Evolutionary conservation across 1,140 invertebrate genomes (phyloP).

Genomic region (Neoseiulus cucumeris): DNA sequence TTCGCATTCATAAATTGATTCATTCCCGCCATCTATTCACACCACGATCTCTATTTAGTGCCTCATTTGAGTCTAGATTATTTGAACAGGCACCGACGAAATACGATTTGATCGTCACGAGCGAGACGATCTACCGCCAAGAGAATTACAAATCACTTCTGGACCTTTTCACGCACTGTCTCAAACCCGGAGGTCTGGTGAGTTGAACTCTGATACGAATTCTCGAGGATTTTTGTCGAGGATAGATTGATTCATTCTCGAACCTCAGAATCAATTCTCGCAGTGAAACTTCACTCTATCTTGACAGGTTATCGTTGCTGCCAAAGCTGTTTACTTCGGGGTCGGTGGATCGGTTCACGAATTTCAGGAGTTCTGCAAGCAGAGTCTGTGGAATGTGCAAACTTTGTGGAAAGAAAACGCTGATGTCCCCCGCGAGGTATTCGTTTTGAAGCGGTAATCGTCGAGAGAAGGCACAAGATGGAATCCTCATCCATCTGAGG

Average conservation of each 20-base stretch:
- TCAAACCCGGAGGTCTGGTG: not conserved
- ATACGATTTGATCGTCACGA: not conserved
- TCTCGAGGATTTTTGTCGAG: no score
- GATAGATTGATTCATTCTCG: no score
- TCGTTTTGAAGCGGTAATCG: not conserved
- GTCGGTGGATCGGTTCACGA: not conserved
- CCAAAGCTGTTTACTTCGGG: not conserved
- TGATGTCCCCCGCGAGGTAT: not conserved
- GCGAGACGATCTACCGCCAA: conserved; percentile 1
- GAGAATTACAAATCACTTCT: not conserved
- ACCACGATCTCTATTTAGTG: no score
- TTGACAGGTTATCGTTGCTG: not conserved
- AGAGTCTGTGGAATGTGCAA: not conserved
- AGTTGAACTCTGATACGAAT: no score
- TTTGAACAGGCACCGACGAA: not conserved
- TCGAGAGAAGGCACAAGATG: no score
- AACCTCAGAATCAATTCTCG: no score
- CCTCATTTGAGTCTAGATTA: no score
- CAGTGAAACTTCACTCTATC: no score
- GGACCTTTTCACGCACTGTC: not conserved
- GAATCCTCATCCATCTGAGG: no score
- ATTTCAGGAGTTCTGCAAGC: not conserved
- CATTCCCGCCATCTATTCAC: no score
- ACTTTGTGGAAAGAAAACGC: not conserved
- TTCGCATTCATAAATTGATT: no score